Evolutionary conservation across 2,797 vertebrate genomes (phyloP).

Genomic region (Gobio occitaniae): DNA sequence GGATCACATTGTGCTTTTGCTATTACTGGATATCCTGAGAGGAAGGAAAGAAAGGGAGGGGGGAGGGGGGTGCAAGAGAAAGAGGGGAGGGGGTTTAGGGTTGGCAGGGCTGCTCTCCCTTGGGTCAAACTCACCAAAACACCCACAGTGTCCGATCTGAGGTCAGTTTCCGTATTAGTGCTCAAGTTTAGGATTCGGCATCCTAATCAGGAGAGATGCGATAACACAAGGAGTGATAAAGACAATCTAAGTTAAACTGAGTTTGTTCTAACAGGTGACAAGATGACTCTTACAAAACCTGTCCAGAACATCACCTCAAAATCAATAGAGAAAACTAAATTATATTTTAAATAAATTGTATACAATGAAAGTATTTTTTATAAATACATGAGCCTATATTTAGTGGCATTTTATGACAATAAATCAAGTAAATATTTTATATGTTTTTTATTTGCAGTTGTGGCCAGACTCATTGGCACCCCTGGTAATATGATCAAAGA

Average conservation of each 20-base stretch:
- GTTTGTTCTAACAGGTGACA: background rate
- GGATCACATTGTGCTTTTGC: constrained; percentile 90
- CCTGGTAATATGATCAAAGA: background rate
- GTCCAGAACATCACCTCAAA: background rate
- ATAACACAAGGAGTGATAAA: background rate
- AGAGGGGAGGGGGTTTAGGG: constrained; percentile 68
- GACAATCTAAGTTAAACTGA: background rate
- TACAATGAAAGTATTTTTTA: background rate
- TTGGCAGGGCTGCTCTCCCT: constrained; percentile 51
- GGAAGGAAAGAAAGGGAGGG: constrained; percentile 91
- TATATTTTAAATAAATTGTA: background rate
- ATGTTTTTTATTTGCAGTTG: background rate
- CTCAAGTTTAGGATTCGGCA: constrained; percentile 15
- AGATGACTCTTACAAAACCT: background rate
- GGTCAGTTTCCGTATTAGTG: constrained; percentile 44
- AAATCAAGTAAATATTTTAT: background rate
- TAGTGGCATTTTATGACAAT: background rate
- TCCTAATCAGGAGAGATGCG: background rate
- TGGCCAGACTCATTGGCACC: background rate
- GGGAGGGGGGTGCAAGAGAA: constrained; percentile 70
- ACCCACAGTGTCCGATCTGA: constrained; percentile 39
- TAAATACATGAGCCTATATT: background rate
- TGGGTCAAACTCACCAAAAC: constrained; percentile 42
- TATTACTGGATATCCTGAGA: constrained; percentile 97
- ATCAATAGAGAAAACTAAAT: background rate